Evolutionary conservation across 2,113 vertebrate genomes (phyloP).

Genomic region (Sinocyclocheilus rhinocerous): DNA sequence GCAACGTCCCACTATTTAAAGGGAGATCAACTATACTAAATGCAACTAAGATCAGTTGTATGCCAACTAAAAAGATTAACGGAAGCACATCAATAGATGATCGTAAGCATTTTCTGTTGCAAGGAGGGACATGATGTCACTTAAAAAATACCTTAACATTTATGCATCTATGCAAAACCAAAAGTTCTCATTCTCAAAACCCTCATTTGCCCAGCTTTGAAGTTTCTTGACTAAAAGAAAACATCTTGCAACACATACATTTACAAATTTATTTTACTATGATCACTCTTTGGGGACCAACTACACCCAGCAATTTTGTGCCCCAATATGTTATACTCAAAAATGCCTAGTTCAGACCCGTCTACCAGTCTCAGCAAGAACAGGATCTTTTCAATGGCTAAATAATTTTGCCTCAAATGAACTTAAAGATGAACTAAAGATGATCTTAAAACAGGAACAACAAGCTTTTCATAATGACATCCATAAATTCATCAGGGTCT

Average conservation of each 20-base stretch:
- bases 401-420: not conserved
- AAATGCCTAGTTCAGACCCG: not conserved
- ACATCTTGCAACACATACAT: not conserved
- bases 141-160: not conserved
- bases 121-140: not conserved
- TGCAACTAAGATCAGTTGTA: not conserved
- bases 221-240: not conserved
- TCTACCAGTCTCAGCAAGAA: not conserved
- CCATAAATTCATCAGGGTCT: not conserved
- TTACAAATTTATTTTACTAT: conserved; percentile 13
- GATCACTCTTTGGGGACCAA: not conserved
- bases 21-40: not conserved
- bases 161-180: conserved; percentile 2
- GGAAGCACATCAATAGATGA: not conserved
- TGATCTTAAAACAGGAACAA: not conserved
- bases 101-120: not conserved
- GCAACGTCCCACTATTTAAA: not conserved
- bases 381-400: not conserved
- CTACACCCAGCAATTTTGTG: not conserved
- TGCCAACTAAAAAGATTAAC: not conserved
- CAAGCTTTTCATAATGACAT: not conserved
- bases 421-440: not conserved
- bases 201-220: not conserved
- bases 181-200: not conserved
- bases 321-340: not conserved